Evolutionary conservation across 2,888 invertebrate genomes (phyloP).

Genomic region (Apoderus coryli): DNA sequence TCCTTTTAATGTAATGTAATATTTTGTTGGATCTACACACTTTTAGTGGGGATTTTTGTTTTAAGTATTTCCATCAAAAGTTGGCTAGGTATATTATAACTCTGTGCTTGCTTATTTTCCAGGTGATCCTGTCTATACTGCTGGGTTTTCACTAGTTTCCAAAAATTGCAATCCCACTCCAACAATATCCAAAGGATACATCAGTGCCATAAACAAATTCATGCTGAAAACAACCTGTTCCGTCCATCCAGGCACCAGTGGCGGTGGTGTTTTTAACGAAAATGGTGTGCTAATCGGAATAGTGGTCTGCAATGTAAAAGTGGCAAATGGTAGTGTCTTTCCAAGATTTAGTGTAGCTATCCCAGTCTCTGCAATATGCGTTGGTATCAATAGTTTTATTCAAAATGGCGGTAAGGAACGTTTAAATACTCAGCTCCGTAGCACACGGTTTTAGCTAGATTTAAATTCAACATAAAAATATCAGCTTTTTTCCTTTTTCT

Average conservation of each 20-base stretch:
- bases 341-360: conserved; percentile 48
- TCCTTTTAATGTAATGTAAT: no score
- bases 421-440: not conserved
- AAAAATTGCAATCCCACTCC: conserved; percentile 33
- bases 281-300: conserved; percentile 38
- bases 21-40: no score
- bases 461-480: no score
- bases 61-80: no score
- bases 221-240: conserved; percentile 49
- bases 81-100: no score
- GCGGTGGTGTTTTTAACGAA: conserved; percentile 42
- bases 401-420: conserved; percentile 12
- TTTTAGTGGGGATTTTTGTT: no score
- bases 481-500: no score
- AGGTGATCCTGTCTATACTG: conserved; percentile 42
- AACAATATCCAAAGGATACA: conserved; percentile 40
- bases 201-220: conserved; percentile 38
- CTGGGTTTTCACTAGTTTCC: conserved; percentile 43
- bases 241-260: conserved; percentile 47
- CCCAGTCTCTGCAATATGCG: conserved; percentile 27
- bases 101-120: no score
- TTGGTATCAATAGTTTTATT: conserved; percentile 12
- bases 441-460: no score
- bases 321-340: conserved; percentile 35
- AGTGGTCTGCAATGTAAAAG: conserved; percentile 40